phyloP scores from a whole-genome alignment of 2,888 invertebrate species.

The Pristionchus arcanus region DNA sequence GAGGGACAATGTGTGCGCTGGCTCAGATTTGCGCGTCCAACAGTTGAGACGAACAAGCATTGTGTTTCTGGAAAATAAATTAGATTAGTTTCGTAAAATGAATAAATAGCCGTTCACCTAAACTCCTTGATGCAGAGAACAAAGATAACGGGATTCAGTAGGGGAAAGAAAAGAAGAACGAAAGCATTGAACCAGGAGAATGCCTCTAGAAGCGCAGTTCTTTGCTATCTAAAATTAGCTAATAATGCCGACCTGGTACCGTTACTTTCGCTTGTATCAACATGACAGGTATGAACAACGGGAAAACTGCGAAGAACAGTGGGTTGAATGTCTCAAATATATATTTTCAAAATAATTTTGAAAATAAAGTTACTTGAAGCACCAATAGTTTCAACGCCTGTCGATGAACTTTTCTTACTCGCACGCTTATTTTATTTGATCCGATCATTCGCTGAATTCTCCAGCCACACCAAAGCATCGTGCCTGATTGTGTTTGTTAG shows the following conservation, averaged over 20 bases:
- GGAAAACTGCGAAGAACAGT: not conserved
- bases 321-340: not conserved
- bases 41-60: too few species aligned
- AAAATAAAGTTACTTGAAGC: not conserved
- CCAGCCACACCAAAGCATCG: not conserved
- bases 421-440: not conserved
- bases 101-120: not conserved
- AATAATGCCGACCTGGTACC: not conserved
- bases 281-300: not conserved
- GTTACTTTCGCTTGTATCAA: not conserved
- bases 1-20: too few species aligned
- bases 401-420: not conserved
- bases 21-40: too few species aligned
- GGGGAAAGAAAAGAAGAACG: not conserved
- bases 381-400: not conserved
- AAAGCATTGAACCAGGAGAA: not conserved
- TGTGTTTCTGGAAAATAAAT: too few species aligned
- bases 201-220: not conserved
- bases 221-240: not conserved
- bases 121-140: not conserved
- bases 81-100: too few species aligned
- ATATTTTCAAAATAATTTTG: too few species aligned
- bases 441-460: not conserved
- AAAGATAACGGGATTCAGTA: not conserved
- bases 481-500: too few species aligned